These are phyloP conservation scores for Brevimyrus niger DNA, from an alignment of 2,113 vertebrate genomes.

Conservation along the genomic window DNA sequence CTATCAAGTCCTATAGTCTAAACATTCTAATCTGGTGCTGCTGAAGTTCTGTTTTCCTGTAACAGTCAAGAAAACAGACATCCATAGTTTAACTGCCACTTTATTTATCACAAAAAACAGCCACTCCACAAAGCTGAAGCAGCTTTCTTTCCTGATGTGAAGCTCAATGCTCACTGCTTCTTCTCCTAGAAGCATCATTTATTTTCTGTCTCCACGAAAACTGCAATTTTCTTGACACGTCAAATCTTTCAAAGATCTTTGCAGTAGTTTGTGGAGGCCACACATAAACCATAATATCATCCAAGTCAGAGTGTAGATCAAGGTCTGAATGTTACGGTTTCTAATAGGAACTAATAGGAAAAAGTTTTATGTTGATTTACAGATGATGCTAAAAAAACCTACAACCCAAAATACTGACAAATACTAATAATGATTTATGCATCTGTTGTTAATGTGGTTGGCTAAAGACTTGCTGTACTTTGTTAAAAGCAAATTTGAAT, in stretches of 20 bases:
- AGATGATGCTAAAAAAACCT: neutral
- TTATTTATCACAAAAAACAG: neutral
- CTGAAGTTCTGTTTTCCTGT: neutral
- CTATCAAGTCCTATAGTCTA: neutral
- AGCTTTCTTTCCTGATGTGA: neutral
- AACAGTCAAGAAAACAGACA: neutral
- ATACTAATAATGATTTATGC: neutral
- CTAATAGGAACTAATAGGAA: neutral
- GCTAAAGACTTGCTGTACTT: neutral
- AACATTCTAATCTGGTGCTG: neutral
- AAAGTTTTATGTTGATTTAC: neutral
- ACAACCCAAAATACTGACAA: neutral
- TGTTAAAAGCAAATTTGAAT: neutral
- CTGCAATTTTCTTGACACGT: neutral
- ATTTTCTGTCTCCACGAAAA: neutral
- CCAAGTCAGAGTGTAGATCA: neutral
- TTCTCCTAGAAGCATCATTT: neutral
- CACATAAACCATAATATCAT: neutral
- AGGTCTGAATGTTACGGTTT: neutral
- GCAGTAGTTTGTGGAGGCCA: neutral
- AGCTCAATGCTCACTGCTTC: neutral
- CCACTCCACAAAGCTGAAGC: neutral
- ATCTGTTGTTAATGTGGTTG: neutral
- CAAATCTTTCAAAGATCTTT: neutral
- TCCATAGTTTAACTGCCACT: neutral